These are phyloP conservation scores for Aphidius gifuensis DNA, from an alignment of 1,140 invertebrate genomes.

Conservation along the genomic window DNA sequence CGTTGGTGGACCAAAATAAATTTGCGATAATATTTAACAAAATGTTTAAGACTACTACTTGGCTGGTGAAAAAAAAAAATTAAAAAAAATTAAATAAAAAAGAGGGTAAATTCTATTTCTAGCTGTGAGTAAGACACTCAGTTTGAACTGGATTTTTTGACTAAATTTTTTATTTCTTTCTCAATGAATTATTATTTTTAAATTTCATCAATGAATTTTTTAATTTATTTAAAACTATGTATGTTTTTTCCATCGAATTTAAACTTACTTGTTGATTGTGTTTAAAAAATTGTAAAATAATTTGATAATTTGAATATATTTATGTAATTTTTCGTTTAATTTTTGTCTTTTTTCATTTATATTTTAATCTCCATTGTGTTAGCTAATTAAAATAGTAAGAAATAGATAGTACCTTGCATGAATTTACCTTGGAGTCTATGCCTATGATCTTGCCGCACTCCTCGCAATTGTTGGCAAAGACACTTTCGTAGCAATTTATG, in stretches of 20 bases:
- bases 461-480: slow-evolving; percentile 97
- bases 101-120: slow-evolving; percentile 48
- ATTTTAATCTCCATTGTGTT: too few species aligned
- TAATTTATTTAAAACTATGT: too few species aligned
- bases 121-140: slow-evolving; percentile 48
- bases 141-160: slow-evolving; percentile 17
- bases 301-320: too few species aligned
- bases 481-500: slow-evolving; percentile 98
- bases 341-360: slow-evolving; percentile 15
- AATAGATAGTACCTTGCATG: too few species aligned
- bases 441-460: slow-evolving; percentile 98
- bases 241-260: too few species aligned
- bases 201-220: too few species aligned
- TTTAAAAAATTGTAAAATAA: too few species aligned
- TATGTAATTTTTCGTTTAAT: background rate
- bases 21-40: slow-evolving; percentile 18
- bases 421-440: slow-evolving; percentile 95
- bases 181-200: too few species aligned
- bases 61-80: slow-evolving; percentile 27
- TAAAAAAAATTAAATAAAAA: slow-evolving; percentile 20
- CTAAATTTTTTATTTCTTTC: slow-evolving; percentile 6
- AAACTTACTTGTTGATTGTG: too few species aligned
- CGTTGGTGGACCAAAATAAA: slow-evolving; percentile 28
- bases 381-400: too few species aligned
- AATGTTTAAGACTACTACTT: background rate